Evolutionary conservation across 2,888 invertebrate genomes (phyloP).

Genomic region (Gryllus longicercus): DNA sequence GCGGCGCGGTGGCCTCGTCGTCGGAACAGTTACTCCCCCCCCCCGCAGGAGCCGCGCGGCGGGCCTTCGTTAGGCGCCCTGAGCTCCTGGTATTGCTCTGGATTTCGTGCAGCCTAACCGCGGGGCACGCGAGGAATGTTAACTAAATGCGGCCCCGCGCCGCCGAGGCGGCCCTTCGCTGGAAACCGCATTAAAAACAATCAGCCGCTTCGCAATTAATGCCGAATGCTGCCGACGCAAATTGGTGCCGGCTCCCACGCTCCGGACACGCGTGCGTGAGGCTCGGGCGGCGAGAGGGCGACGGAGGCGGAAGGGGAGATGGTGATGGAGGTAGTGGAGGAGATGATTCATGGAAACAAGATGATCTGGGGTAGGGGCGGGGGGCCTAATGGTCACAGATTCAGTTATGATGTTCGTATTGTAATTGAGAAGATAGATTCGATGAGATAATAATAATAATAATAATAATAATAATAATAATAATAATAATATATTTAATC

Average conservation of each 20-base stretch:
- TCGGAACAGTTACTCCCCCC: no score
- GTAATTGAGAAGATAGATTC: no score
- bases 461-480: no score
- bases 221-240: constrained; percentile 8
- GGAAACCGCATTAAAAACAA: constrained; percentile 6
- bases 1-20: no score
- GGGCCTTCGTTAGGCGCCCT: background rate
- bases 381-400: no score
- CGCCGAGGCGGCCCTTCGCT: background rate
- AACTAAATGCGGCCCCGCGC: background rate
- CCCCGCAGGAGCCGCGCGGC: background rate
- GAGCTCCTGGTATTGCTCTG: constrained; percentile 17
- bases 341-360: no score
- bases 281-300: background rate
- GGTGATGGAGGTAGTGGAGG: background rate
- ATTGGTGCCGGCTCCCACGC: constrained; percentile 17
- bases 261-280: background rate
- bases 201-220: constrained; percentile 1
- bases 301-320: background rate
- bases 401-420: no score
- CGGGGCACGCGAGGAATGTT: background rate
- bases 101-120: background rate
- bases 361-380: no score
- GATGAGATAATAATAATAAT: no score
- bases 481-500: no score